Evolutionary conservation across 2,888 invertebrate genomes (phyloP), one percentile per base, ranked within the genome.

Genomic region (Copidosoma aretas): DNA sequence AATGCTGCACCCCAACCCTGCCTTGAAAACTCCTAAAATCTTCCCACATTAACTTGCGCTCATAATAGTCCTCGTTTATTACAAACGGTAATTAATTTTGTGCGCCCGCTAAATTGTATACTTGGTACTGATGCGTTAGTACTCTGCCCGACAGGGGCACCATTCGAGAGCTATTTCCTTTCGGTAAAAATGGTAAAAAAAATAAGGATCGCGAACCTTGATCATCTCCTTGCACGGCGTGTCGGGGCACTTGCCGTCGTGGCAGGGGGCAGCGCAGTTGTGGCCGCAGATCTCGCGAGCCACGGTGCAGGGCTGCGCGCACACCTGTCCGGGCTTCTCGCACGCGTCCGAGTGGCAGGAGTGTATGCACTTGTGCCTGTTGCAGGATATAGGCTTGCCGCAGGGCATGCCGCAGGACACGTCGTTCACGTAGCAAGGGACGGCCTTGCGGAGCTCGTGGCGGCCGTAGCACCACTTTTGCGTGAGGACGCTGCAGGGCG

Each of bases 391-490:
- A 0, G 89, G 88, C 78, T 91, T 93, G 60, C 90, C 90, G 82
- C 98, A 98, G 0, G 93, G 89, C 73, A 93, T 83, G 0, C 98
- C 98, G 84, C 98, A 98, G 1, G 95, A 95, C 78, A 97, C 92
- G 78, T 93, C 93, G 43, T 89, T 90, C 81, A 93, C 89, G 74
- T 93, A 90, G 80, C 95, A 96, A 14, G 95, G 94, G 76, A 97
- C 94, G 59, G 95, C 94, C 78, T 93, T 92, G 10, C 97, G 89
- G 75, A 93, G 88, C 85, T 93, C 92, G 79, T 93, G 94, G 10
- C 88, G 86, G 19, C 94, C 94, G 80, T 91, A 90, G 81, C 97
- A 97, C 87, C 89, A 89, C 79, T 92, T 92, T 71, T 91, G 89
- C n/a, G 93, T 93, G 67, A 97, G 89, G 71, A 92, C 90, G 60